phyloP scores from a whole-genome alignment of 2,888 invertebrate genomes.

The Lumbricus terrestris region DNA sequence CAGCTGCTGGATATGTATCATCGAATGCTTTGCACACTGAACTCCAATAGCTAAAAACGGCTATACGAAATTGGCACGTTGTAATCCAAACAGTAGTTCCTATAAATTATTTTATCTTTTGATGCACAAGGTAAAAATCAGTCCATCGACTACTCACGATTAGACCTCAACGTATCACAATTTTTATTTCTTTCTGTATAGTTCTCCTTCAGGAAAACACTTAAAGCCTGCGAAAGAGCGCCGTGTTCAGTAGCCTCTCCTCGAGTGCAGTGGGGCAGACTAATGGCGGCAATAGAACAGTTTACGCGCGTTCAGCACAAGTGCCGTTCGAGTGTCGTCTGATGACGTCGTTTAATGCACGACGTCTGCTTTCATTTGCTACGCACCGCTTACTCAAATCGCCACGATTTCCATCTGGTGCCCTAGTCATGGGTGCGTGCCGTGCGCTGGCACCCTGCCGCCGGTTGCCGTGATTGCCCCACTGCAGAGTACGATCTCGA shows the following conservation, averaged over 20 bases:
- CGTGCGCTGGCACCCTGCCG: constrained; percentile 11
- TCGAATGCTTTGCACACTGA: background rate
- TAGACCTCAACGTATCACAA: background rate
- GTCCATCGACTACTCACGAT: background rate
- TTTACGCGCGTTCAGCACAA: background rate
- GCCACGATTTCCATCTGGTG: background rate
- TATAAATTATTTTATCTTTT: background rate
- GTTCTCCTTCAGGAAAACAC: background rate
- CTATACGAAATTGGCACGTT: too few relatives aligned
- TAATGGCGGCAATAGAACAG: background rate
- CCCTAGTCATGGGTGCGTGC: background rate
- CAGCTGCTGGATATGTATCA: background rate
- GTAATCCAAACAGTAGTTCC: too few relatives aligned
- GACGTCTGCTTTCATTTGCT: background rate
- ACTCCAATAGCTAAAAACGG: too few relatives aligned
- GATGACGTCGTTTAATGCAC: background rate
- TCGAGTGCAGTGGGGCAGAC: background rate
- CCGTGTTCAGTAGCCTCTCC: background rate
- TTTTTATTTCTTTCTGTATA: background rate
- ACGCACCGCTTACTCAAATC: background rate
- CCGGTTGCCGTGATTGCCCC: background rate
- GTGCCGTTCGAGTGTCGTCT: background rate
- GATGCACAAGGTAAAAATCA: background rate
- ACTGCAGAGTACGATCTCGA: background rate
- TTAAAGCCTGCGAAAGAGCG: background rate